Evolutionary conservation across 2,113 vertebrate genomes (phyloP).

Genomic region (Pseudonaja textilis): DNA sequence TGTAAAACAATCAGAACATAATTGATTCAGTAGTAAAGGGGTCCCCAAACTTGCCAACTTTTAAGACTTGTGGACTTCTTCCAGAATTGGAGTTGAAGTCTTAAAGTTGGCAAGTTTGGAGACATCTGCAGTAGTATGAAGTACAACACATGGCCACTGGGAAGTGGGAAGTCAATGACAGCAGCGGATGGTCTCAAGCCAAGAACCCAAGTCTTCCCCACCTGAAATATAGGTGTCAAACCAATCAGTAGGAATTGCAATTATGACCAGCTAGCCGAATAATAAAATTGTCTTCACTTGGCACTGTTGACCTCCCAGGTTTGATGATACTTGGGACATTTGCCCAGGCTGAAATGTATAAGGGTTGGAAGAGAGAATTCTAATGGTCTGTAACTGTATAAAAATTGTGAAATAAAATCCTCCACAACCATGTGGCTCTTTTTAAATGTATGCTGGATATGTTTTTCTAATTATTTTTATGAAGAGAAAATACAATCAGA

Average conservation of each 20-base stretch:
- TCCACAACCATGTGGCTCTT: conserved; percentile 41
- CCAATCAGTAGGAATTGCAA: neutral
- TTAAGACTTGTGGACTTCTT: no score
- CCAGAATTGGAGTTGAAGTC: no score
- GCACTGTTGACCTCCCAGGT: conserved; percentile 22
- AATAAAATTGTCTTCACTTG: conserved; percentile 21
- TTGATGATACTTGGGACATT: neutral
- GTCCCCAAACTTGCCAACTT: no score
- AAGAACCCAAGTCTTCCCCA: fast-evolving
- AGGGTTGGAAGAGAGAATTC: conserved; percentile 37
- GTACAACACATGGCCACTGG: conserved; percentile 23
- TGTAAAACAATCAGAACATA: conserved; percentile 30
- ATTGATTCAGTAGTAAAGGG: neutral
- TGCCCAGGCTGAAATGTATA: conserved; percentile 31
- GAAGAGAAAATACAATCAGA: neutral
- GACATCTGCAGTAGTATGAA: conserved; percentile 17
- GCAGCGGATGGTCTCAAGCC: conserved; percentile 51
- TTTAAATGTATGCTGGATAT: conserved; percentile 18
- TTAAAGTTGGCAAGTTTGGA: no score
- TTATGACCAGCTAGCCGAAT: conserved; percentile 46
- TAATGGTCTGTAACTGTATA: conserved; percentile 58
- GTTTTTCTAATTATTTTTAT: neutral
- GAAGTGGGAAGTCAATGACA: conserved; percentile 18
- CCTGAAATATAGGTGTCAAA: conserved; percentile 23
- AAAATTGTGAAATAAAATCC: conserved; percentile 63